Base-by-base conservation (phyloP, 2,888 invertebrate genomes). In the Lapara coniferarum region DNA sequence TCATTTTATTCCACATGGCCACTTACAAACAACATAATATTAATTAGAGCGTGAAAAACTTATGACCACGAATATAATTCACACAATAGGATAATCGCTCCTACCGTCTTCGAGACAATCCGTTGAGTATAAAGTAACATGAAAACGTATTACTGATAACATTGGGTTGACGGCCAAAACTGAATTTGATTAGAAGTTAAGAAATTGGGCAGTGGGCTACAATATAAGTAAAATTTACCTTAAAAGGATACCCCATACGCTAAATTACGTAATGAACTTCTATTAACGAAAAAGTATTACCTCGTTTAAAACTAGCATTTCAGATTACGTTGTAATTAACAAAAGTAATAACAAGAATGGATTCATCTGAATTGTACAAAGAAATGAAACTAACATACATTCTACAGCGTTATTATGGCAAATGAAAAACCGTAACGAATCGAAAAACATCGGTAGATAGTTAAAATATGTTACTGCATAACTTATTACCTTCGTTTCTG, bases 401-500 rank as follows among this genome's bases (percentile, higher is more conserved):
- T 46, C 12, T 16, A 59, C 16, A 14, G 10, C 16, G n/a, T 16
- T 58, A 58, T 58, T 58, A 68, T 51, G 51, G 30, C 16, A 49
- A 58, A 58, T 53, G 51, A 51, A 58, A 51, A 25, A 51, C 25
- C 67, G 69, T 75, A 68, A 19, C 71, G 8, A 59, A 73, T 68
- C 58, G 56, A 69, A 70, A 71, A 66, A 55, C 53, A 30, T 57
- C 30, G 66, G 30, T 30, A 51, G 57, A 10, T 51, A 10, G 66
- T 66, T 66, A 58, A 30, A 57, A 57, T 56, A 56, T 70, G 58
- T 53, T 52, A 63, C 70, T 66, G 68, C 67, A 72, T 76, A 74
- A 44, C 66, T 67, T 67, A 72, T 67, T 66, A 66, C 30, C 51
- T 70, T 51, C 44, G 67, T 69, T 72, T 76, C 71, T 71, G 73